Evolutionary conservation across 1,140 invertebrate species (phyloP), one percentile per base, ranked within the genome.

Genomic region (Plectus sambesii): DNA sequence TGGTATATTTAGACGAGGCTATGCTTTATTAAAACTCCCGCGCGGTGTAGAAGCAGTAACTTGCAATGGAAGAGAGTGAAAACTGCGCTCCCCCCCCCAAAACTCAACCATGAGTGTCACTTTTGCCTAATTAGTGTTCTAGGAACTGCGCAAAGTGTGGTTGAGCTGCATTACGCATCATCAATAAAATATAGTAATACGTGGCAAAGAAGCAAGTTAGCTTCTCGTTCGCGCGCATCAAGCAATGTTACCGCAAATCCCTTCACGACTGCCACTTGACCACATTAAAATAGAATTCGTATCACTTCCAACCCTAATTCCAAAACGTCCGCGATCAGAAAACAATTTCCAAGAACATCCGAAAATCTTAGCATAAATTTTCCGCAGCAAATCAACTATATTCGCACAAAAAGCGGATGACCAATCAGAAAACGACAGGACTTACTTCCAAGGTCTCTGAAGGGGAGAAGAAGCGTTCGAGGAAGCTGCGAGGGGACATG

Each of bases 401-500:
- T 33, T 33, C 17, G 17, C 17, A 12, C 17, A 12, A 12, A 12
- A 33, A 33, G 17, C 12, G 12, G 12, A 12, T 17, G 12, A 33
- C 17, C 9, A n/a, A 33, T 23, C 82, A 5, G 84, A 84, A 12
- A 79, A 78, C 26, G 83, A 77, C 1, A 78, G 76, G 5, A 88
- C 76, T 71, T 86, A 89, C 2, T 82, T 84, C 66, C 12, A 12
- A 17, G 12, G 17, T 9, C 19, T 42, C 35, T 70, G 45, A 33
- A 27, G 72, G 69, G 5, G 48, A 47, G 5, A 73, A 50, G 54
- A 72, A 75, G 5, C 65, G 54, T 49, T 94, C 87, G 0, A 96
- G 73, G 71, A 96, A 96, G 12, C 87, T 82, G 27, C 84, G 77
- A 0, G 90, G 87, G n/a, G 84, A 85, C 33, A 93, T 77, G 70